Percentiles rank a stretch among this genome's conserved stretches.
Conservation (phyloP, 2,797 vertebrate genomes). For the Spinibarbus caldwelli region DNA sequence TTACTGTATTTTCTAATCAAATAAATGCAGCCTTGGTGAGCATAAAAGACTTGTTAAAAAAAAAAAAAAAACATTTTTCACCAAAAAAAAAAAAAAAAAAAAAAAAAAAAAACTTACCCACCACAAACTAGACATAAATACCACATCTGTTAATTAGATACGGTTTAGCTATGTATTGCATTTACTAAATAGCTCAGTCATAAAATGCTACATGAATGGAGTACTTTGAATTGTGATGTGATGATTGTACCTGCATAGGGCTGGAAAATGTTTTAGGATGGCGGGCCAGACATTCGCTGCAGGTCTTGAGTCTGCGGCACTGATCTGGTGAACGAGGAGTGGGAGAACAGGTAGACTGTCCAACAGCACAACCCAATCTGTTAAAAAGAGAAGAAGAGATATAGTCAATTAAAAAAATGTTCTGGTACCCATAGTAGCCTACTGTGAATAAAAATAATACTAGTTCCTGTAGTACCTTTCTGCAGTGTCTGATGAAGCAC, state of each 20-base stretch:
- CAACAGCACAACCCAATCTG: conserved; percentile 81
- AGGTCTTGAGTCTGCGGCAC: conserved; percentile 89
- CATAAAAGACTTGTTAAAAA: neutral
- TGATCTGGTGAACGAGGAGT: conserved; percentile 86
- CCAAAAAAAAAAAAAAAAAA: no score
- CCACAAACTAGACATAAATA: neutral
- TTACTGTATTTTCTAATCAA: neutral
- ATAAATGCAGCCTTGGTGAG: neutral
- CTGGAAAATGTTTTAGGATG: conserved; percentile 85
- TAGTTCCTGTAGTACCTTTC: conserved; percentile 78
- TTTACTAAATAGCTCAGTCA: neutral
- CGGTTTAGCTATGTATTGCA: neutral
- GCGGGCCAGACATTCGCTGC: conserved; percentile 90
- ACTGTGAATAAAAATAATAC: neutral
- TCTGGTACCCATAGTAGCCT: neutral
- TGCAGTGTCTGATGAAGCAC: conserved; percentile 85
- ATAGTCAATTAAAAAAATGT: neutral
- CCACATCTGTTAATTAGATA: neutral
- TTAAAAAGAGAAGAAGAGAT: neutral
- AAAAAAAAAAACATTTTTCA: neutral
- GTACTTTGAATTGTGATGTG: neutral
- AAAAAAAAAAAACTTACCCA: neutral
- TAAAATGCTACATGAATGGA: neutral
- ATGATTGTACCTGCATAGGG: conserved; percentile 71
- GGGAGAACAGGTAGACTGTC: conserved; percentile 81